phyloP scores from a whole-genome alignment of 2,113 vertebrate genomes.

The Gallinago media region DNA sequence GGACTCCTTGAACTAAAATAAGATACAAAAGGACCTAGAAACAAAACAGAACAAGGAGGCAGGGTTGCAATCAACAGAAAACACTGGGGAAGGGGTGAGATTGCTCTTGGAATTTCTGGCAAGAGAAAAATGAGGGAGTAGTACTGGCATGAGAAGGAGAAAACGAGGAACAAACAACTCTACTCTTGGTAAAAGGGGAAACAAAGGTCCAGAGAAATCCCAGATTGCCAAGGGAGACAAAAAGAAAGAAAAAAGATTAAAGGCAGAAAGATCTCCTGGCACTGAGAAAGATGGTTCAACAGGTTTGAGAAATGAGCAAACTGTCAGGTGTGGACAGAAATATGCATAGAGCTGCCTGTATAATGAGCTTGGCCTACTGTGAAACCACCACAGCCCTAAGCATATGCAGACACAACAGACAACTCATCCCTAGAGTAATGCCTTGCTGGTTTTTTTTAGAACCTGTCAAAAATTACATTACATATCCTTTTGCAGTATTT shows the following conservation, averaged over 20 bases:
- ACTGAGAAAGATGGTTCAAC: not conserved
- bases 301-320: not conserved
- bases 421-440: not conserved
- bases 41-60: not conserved
- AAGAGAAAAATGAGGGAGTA: not conserved
- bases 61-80: not conserved
- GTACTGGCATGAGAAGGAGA: not conserved
- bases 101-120: not conserved
- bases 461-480: not conserved
- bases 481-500: not conserved
- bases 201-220: not conserved
- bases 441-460: not conserved
- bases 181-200: accelerated
- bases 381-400: slow-evolving; percentile 2
- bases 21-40: not conserved
- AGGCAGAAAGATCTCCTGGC: not conserved
- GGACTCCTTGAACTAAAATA: not conserved
- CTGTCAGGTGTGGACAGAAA: not conserved
- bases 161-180: not conserved
- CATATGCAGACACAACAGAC: not conserved
- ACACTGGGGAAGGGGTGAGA: not conserved
- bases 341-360: not conserved
- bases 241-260: not conserved
- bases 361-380: not conserved
- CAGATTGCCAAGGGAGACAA: not conserved